Conservation (phyloP, 2,888 invertebrate genomes). For the Gryllus longicercus region DNA sequence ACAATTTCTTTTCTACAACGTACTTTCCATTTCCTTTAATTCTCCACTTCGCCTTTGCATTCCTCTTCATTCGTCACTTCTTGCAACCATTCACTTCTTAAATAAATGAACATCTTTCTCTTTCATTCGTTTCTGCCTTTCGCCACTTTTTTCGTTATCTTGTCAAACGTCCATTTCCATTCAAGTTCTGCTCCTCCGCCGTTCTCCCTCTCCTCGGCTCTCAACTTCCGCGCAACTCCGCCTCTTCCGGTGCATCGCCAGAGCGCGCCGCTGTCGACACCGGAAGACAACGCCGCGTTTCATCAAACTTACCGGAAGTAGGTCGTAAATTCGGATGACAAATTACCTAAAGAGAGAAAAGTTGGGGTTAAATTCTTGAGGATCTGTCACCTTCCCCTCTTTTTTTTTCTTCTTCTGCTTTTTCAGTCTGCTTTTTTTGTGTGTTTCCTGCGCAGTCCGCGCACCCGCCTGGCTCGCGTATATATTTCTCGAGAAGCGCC, state of each 20-base stretch:
- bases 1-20: too few relatives aligned
- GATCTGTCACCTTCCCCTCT: not conserved
- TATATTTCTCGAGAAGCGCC: too few relatives aligned
- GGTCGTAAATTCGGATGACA: not conserved
- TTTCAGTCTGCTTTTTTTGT: not conserved
- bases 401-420: not conserved
- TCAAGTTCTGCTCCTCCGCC: not conserved
- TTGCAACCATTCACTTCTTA: too few relatives aligned
- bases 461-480: too few relatives aligned
- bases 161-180: not conserved
- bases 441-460: too few relatives aligned
- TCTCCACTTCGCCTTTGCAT: too few relatives aligned
- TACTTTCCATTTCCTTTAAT: too few relatives aligned
- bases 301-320: not conserved
- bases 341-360: not conserved
- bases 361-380: slow-evolving; percentile 17
- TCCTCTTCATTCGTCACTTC: too few relatives aligned
- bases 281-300: not conserved
- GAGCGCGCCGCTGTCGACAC: too few relatives aligned
- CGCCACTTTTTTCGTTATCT: not conserved
- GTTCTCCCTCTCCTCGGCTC: not conserved
- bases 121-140: too few relatives aligned
- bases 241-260: too few relatives aligned
- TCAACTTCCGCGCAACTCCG: not conserved
- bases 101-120: too few relatives aligned